Evolutionary conservation across 2,888 invertebrate genomes (phyloP).

Genomic region (Eilema caniola): DNA sequence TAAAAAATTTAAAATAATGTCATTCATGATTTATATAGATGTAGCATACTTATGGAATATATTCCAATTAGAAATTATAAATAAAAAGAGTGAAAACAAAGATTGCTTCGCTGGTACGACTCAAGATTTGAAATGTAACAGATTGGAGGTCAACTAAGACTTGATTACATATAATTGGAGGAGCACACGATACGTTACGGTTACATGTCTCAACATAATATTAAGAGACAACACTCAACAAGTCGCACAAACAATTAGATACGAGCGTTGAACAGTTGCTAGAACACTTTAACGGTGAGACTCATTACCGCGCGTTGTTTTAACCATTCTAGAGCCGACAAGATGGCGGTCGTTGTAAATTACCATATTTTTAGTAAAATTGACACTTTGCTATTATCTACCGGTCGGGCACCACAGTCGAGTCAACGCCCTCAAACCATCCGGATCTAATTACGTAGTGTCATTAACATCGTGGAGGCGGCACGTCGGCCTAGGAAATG

Average conservation of each 20-base stretch:
- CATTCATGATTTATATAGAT: too few species aligned
- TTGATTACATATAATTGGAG: not conserved
- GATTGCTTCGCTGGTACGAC: not conserved
- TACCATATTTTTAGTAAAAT: conserved; percentile 84
- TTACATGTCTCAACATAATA: not conserved
- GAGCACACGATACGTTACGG: conserved; percentile 6
- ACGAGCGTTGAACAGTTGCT: conserved; percentile 31
- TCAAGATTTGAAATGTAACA: not conserved
- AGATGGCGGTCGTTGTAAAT: conserved; percentile 73
- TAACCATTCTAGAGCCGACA: conserved; percentile 58
- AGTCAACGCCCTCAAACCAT: conserved; percentile 85
- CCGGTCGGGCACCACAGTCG: conserved; percentile 76
- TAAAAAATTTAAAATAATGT: not conserved
- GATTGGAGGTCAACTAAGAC: not conserved
- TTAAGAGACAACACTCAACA: conserved; percentile 18
- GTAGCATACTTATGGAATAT: not conserved
- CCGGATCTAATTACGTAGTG: conserved; percentile 86
- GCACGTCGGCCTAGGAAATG: conserved; percentile 87
- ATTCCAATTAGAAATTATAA: not conserved
- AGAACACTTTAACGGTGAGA: conserved; percentile 48
- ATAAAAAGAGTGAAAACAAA: not conserved
- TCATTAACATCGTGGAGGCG: conserved; percentile 85
- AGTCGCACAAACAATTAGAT: conserved; percentile 27
- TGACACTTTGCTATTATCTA: conserved; percentile 81
- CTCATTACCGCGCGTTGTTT: conserved; percentile 57